Evolutionary conservation across 2,888 invertebrate species (phyloP).

Genomic region (Machimus atricapillus): DNA sequence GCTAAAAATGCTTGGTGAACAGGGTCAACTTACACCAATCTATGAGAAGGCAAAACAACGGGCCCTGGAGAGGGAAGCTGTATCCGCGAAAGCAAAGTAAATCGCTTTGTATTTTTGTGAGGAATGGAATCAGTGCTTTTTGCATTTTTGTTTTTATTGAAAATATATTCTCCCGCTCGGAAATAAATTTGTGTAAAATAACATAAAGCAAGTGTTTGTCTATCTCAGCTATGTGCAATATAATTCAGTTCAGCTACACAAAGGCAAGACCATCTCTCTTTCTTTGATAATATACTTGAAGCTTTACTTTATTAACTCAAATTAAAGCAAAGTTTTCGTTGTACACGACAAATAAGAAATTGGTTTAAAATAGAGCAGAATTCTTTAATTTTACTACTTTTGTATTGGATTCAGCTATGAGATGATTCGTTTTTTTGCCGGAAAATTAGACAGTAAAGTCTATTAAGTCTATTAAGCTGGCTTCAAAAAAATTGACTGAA

Average conservation of each 20-base stretch:
- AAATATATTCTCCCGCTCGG: background rate
- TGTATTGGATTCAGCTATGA: no score
- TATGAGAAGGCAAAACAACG: constrained; percentile 89
- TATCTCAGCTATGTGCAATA: background rate
- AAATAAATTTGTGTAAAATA: background rate
- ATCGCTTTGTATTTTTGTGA: background rate
- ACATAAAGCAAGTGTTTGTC: background rate
- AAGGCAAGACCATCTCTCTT: background rate
- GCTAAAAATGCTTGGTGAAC: constrained; percentile 88
- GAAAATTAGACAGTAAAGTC: no score
- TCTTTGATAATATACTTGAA: no score
- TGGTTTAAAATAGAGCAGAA: no score
- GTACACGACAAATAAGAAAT: no score
- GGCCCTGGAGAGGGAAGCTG: constrained; percentile 71
- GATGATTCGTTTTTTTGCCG: no score
- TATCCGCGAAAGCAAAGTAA: constrained; percentile 64
- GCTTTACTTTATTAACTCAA: no score
- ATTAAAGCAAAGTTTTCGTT: no score
- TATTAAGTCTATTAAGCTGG: no score
- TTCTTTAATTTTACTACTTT: no score
- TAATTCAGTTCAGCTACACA: no score
- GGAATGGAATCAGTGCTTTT: background rate
- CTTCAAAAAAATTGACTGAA: no score
- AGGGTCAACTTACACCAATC: constrained; percentile 86
- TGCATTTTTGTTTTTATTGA: background rate